Evolutionary conservation across 2,113 vertebrate genomes (phyloP).

Genomic region (Alethe diademata): DNA sequence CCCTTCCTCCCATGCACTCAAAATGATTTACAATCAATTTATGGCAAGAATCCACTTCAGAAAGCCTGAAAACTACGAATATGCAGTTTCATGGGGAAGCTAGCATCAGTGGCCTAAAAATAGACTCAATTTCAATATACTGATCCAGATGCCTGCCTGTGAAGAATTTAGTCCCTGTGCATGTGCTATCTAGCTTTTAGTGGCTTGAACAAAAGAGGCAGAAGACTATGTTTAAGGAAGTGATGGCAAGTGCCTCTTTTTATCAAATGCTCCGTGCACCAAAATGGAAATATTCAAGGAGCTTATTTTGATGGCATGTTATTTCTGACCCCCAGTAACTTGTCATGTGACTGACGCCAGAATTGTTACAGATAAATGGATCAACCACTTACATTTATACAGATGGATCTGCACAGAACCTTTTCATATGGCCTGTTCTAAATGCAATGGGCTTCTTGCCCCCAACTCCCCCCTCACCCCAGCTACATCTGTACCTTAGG

Average conservation of each 20-base stretch:
- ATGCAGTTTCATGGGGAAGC: constrained; percentile 57
- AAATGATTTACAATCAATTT: constrained; percentile 62
- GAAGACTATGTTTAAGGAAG: constrained; percentile 64
- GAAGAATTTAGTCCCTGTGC: constrained; percentile 51
- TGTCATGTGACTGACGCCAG: constrained; percentile 51
- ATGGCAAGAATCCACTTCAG: constrained; percentile 60
- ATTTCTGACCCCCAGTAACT: not conserved
- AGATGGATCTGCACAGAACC: constrained; percentile 59
- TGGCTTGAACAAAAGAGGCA: constrained; percentile 54
- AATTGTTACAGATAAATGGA: constrained; percentile 61
- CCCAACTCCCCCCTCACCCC: accelerated
- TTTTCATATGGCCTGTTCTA: constrained; percentile 27
- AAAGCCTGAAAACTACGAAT: constrained; percentile 45
- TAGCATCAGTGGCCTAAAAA: constrained; percentile 52
- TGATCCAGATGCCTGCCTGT: constrained; percentile 37
- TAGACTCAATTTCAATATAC: constrained; percentile 55
- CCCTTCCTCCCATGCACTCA: constrained; percentile 31
- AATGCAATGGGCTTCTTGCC: not conserved
- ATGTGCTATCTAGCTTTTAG: constrained; percentile 39
- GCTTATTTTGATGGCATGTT: constrained; percentile 49
- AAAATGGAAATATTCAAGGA: constrained; percentile 61
- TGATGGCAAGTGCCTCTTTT: constrained; percentile 56
- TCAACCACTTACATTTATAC: constrained; percentile 64
- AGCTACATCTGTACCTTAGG: not conserved
- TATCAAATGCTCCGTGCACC: constrained; percentile 44